Evolutionary conservation across 2,888 invertebrate species (phyloP).

Genomic region (Troglohyphantes excavatus): DNA sequence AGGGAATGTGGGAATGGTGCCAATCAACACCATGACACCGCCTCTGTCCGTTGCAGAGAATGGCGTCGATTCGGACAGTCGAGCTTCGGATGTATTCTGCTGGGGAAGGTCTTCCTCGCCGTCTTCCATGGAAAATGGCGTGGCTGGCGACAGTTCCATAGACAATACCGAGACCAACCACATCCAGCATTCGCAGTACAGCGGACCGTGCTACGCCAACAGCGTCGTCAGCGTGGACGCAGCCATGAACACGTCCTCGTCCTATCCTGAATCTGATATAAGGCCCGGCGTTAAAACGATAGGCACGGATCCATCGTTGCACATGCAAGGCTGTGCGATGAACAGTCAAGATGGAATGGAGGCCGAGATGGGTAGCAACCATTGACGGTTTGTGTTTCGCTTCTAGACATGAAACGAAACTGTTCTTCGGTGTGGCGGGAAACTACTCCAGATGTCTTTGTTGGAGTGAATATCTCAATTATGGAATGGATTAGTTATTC

Average conservation of each 20-base stretch:
- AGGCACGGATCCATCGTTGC: constrained; percentile 39
- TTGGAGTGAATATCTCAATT: neutral
- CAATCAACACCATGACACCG: constrained; percentile 70
- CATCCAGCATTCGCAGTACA: constrained; percentile 46
- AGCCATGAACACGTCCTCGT: constrained; percentile 63
- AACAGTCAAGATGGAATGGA: constrained; percentile 52
- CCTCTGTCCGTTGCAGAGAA: constrained; percentile 74
- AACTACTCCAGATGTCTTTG: neutral
- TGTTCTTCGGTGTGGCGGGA: neutral
- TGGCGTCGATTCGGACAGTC: constrained; percentile 68
- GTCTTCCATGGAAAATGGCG: constrained; percentile 62
- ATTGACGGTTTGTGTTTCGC: constrained; percentile 71
- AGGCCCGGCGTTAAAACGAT: constrained; percentile 61
- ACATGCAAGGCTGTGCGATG: constrained; percentile 58
- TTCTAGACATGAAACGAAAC: constrained; percentile 44
- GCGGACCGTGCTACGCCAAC: constrained; percentile 51
- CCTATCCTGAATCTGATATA: constrained; percentile 67
- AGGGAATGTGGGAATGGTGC: constrained; percentile 33
- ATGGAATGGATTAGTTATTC: neutral
- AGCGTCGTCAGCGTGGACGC: constrained; percentile 58
- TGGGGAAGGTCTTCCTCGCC: constrained; percentile 74
- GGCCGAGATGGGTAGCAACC: constrained; percentile 44
- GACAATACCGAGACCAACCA: constrained; percentile 63
- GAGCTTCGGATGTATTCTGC: constrained; percentile 75
- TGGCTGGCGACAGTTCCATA: constrained; percentile 67